Base-by-base conservation (phyloP, 2,113 vertebrate species). In the Neodontobutis hainanensis region DNA sequence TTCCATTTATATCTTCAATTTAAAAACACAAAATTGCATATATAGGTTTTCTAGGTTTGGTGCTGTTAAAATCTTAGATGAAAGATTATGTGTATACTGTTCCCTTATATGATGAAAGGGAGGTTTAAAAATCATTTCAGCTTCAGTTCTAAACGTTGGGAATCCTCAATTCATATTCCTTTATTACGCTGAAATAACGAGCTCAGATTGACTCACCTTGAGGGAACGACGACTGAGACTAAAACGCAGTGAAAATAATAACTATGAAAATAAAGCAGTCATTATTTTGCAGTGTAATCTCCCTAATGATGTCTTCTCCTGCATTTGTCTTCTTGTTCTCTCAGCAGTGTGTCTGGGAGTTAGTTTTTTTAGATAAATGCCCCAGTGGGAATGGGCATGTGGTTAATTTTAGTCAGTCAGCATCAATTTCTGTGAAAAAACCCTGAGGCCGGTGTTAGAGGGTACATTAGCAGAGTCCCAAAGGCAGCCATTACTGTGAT, bases 341-440 rank as follows among this genome's bases (percentile, higher is more conserved):
- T 14, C 12, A 53, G 51, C 27, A 7, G 27, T 53, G 27, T 32
- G 32, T 35, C 32, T 34, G 12, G 51, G 32, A 53, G 38, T 35
- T 52, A 7, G 51, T 35, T 35, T 53, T 53, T 27, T 14, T 27
- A 4, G 32, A 53, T 53, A 35, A 53, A 12, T 53, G 49, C 15
- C 9, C 49, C 49, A 32, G 15, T 51, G 48, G 27, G 48, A 32
- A 19, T 27, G 16, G 15, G 16, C 48, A 27, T 11, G 32, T 35
- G 32, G 51, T 35, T 53, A 32, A 35, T 35, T 53, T 53, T 53
- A 36, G 51, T 51, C 49, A 51, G 49, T 14, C 51, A 34, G 32
- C 51, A 35, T 53, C 27, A 12, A 53, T 52, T 35, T 53, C 51
- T 35, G 32, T 35, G 51, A 53, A 52, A 35, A 53, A 27, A 53